Evolutionary conservation across 2,888 invertebrate genomes (phyloP).

Genomic region (Parapristionchus giblindavisi): DNA sequence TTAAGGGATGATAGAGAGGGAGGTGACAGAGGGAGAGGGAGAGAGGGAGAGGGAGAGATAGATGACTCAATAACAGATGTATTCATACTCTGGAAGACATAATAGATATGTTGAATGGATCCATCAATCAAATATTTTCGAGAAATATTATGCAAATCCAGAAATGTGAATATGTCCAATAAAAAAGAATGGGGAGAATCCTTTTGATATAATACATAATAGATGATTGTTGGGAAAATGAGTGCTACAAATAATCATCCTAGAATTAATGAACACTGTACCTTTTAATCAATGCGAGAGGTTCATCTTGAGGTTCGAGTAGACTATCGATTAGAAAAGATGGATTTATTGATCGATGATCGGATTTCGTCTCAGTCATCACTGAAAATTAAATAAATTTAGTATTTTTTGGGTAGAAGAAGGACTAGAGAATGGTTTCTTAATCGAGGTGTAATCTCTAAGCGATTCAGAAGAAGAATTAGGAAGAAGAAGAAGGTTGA

Average conservation of each 20-base stretch:
- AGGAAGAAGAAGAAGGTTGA: no score
- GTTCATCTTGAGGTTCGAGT: conserved; percentile 16
- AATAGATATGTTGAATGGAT: no score
- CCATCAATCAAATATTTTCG: no score
- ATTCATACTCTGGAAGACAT: no score
- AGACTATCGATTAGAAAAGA: conserved; percentile 30
- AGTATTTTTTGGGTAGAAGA: background rate
- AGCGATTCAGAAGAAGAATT: no score
- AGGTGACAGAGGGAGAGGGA: background rate
- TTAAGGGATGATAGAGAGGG: background rate
- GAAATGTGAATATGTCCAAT: background rate
- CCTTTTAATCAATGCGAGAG: conserved; percentile 17
- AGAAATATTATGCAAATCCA: background rate
- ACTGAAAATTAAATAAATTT: background rate
- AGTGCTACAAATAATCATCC: background rate
- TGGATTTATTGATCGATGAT: background rate
- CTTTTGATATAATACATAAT: background rate
- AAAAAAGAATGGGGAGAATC: background rate
- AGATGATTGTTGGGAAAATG: no score
- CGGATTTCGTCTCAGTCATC: conserved; percentile 15
- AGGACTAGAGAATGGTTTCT: no score
- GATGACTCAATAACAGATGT: no score
- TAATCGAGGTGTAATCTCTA: no score
- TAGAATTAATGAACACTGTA: background rate
- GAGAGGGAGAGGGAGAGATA: background rate